phyloP scores from a whole-genome alignment of 2,888 invertebrate genomes.

The Sicus ferrugineus region DNA sequence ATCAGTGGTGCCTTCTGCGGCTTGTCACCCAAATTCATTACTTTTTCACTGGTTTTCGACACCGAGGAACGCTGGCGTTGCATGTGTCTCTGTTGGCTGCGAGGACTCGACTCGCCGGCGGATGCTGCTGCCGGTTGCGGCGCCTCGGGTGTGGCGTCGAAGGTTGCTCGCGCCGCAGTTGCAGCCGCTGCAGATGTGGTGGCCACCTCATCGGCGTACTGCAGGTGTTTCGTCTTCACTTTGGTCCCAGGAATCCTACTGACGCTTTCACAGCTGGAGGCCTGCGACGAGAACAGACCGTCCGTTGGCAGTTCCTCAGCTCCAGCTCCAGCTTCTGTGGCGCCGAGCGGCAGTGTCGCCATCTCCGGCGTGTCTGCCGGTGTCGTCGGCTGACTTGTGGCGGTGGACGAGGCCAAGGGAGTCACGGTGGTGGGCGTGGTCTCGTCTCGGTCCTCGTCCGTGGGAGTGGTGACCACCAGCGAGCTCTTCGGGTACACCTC shows the following conservation, averaged over 20 bases:
- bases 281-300: neutral
- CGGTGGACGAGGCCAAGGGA: slow-evolving; percentile 25
- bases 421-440: slow-evolving; percentile 13
- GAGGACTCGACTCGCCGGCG: slow-evolving; percentile 27
- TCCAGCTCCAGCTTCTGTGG: neutral
- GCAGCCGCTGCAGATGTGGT: neutral
- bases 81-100: slow-evolving; percentile 36
- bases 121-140: slow-evolving; percentile 19
- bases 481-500: slow-evolving; percentile 54
- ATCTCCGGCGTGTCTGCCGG: slow-evolving; percentile 21
- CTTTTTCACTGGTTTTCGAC: slow-evolving; percentile 55
- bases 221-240: slow-evolving; percentile 22
- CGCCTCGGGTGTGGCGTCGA: neutral
- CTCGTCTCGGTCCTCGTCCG: slow-evolving; percentile 29
- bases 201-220: neutral
- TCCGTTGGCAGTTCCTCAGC: neutral
- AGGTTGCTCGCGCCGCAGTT: neutral
- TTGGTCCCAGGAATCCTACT: slow-evolving; percentile 14
- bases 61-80: slow-evolving; percentile 50
- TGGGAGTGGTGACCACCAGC: slow-evolving; percentile 43
- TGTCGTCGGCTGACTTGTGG: slow-evolving; percentile 33
- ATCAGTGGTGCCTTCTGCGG: slow-evolving; percentile 24
- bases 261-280: neutral
- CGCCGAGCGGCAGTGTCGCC: neutral
- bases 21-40: slow-evolving; percentile 55